Base-by-base conservation (phyloP, 1,140 invertebrate genomes). In the Acromyrmex charruanus region DNA sequence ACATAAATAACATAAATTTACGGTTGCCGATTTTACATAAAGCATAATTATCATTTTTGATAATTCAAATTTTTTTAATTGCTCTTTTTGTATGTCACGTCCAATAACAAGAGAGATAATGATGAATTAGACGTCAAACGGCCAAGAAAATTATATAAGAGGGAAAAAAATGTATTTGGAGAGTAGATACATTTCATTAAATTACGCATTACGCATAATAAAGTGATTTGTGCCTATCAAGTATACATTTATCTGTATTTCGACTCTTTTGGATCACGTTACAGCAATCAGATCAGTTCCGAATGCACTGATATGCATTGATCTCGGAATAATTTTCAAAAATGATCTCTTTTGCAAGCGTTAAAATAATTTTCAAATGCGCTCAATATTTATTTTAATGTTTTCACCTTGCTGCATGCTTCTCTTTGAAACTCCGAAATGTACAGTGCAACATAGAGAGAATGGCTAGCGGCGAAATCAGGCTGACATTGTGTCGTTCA, bases 401-500 rank as follows among this genome's bases (percentile, higher is more conserved):
- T 44, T 44, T 55, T 31, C 31, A n/a, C 44, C 49, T 25, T 7
- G 55, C 51, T 35, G 35, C 28, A 51, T n/a, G 68, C n/a, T 74
- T 61, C 69, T 84, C 55, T 84, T 84, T 84, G 80, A 84, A 84
- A 75, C 55, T 74, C 39, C 6, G 55, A 75, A 74, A 84, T 74
- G 61, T 79, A 66, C 44, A 55, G 65, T 58, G 66, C 21, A 58
- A 81, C 55, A 18, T 44, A 81, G 65, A 84, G 69, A 61, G 80
- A 16, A 75, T 84, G n/a, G 80, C 80, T 74, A n/a, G 39, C 80
- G 80, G 80, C 80, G 69, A 75, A 75, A 84, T 84, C 80, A 84
- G 55, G 55, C 80, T 84, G 80, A 84, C 80, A 75, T 61, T 74
- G 44, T 69, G 55, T 58, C 80, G 69, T 74, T 84, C 80, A 25